Evolutionary conservation across 2,113 vertebrate genomes (phyloP).

Genomic region (Heloderma charlesbogerti): DNA sequence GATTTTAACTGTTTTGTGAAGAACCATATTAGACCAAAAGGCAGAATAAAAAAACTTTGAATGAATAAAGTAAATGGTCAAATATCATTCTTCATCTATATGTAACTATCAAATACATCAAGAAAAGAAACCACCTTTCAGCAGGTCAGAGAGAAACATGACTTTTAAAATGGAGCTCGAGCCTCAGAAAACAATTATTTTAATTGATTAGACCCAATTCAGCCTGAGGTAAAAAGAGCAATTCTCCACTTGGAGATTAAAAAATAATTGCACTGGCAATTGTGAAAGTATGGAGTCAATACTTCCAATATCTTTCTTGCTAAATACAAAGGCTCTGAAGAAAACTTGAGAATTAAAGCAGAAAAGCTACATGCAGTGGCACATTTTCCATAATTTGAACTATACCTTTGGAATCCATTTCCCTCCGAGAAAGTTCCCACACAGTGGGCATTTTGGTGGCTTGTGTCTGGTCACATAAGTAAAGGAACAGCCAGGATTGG

Average conservation of each 20-base stretch:
- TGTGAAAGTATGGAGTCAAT: not conserved
- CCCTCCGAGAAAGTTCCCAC: slow-evolving; percentile 91
- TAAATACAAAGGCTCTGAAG: not conserved
- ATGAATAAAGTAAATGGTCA: not conserved
- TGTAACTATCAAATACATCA: not conserved
- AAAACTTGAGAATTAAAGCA: not conserved
- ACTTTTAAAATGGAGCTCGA: too few species aligned
- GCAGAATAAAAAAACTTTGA: not conserved
- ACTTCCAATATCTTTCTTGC: not conserved
- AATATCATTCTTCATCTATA: not conserved
- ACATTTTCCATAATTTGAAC: slow-evolving; percentile 7
- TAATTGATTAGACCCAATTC: not conserved
- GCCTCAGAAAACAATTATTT: not conserved
- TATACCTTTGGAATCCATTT: slow-evolving; percentile 93
- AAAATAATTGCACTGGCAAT: not conserved
- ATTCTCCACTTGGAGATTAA: not conserved
- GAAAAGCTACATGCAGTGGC: not conserved
- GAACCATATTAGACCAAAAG: not conserved
- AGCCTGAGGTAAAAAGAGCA: not conserved
- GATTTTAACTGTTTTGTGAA: not conserved
- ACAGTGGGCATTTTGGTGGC: slow-evolving; percentile 89
- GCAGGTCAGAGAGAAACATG: not conserved
- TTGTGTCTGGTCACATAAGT: slow-evolving; percentile 97
- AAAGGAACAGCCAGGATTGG: slow-evolving; percentile 91
- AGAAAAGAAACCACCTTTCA: not conserved